These are phyloP conservation scores for Monoplex corrugatus DNA, from an alignment of 2,888 invertebrate genomes.

Conservation along the genomic window DNA sequence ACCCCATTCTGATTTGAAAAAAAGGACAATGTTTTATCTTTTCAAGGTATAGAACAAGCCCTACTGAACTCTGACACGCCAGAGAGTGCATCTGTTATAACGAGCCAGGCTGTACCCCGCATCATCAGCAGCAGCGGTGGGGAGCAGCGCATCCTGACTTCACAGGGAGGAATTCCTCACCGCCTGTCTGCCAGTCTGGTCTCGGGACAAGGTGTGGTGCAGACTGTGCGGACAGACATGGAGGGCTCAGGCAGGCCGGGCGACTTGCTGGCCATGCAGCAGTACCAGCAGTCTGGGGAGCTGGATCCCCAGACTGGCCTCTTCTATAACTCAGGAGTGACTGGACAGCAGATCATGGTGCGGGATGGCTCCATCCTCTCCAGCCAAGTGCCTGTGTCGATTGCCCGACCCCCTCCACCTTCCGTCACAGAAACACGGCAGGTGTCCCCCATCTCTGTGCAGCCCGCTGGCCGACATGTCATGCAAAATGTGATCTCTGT, in stretches of 20 bases:
- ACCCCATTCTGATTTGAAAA: no score
- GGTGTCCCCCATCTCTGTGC: neutral
- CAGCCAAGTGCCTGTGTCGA: neutral
- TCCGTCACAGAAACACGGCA: neutral
- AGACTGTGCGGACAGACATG: neutral
- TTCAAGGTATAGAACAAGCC: constrained; percentile 68
- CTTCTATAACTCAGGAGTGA: constrained; percentile 61
- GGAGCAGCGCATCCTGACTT: neutral
- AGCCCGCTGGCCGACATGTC: neutral
- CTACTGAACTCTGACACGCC: constrained; percentile 69
- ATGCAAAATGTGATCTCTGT: constrained; percentile 25
- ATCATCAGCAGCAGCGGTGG: constrained; percentile 7
- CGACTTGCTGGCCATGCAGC: constrained; percentile 44
- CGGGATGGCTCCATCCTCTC: constrained; percentile 23
- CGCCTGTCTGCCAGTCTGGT: constrained; percentile 25
- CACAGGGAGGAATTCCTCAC: neutral
- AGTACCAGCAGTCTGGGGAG: constrained; percentile 66
- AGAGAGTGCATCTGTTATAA: neutral
- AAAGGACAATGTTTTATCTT: neutral
- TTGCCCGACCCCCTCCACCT: neutral
- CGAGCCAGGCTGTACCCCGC: neutral
- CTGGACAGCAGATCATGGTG: constrained; percentile 29
- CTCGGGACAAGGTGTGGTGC: neutral
- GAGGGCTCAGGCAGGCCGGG: neutral
- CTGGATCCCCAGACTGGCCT: constrained; percentile 78